Evolutionary conservation across 2,113 vertebrate genomes (phyloP).

Genomic region (Chlamydotis undulata): DNA sequence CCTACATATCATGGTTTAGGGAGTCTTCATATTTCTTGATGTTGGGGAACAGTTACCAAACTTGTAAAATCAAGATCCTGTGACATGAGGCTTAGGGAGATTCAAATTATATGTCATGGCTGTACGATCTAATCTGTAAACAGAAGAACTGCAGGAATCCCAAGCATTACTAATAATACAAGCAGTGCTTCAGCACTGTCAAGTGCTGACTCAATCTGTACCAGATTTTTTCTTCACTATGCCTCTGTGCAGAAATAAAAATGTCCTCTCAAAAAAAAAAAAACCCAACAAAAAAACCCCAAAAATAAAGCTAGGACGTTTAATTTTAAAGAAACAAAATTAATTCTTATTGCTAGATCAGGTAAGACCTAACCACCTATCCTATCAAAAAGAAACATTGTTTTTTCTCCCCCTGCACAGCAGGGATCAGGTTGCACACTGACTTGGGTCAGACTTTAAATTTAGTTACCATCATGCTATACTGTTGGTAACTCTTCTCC

Average conservation of each 20-base stretch:
- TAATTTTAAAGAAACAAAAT: neutral
- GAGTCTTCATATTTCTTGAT: neutral
- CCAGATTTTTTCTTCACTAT: neutral
- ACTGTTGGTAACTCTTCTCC: neutral
- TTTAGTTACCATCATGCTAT: constrained; percentile 27
- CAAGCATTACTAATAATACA: neutral
- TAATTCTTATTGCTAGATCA: neutral
- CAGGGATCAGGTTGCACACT: neutral
- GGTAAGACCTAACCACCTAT: neutral
- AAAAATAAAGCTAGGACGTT: neutral
- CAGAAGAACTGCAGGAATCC: neutral
- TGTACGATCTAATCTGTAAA: neutral
- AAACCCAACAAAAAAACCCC: no score
- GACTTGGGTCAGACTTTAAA: constrained; percentile 48
- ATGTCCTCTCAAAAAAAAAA: neutral
- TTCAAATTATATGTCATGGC: neutral
- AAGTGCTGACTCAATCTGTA: neutral
- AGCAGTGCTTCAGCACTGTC: neutral
- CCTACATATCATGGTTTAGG: neutral
- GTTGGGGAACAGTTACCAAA: neutral
- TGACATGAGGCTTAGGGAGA: neutral
- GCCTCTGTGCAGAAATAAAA: neutral
- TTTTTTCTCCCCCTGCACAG: neutral
- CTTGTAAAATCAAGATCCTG: neutral
- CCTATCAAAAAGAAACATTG: neutral